These are phyloP conservation scores for Dioctria rufipes DNA, from an alignment of 2,888 invertebrate genomes.

Conservation along the genomic window DNA sequence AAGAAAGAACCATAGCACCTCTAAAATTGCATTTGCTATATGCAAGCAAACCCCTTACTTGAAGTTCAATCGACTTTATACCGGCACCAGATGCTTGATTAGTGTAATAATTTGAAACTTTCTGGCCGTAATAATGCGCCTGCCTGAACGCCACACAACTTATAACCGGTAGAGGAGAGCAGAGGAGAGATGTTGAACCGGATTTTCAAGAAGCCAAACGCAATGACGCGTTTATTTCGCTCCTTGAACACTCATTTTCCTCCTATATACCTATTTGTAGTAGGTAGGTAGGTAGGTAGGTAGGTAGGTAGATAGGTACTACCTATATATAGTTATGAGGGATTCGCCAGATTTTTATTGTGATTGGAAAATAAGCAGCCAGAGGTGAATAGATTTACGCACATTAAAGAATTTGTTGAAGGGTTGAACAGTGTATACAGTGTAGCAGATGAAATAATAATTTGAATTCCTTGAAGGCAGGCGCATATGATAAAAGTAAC, in stretches of 20 bases:
- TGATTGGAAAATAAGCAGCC: no score
- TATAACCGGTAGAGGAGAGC: not conserved
- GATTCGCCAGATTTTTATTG: no score
- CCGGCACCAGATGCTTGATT: constrained; percentile 46
- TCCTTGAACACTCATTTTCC: constrained; percentile 18
- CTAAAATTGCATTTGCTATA: not conserved
- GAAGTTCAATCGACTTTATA: constrained; percentile 47
- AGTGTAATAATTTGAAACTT: constrained; percentile 46
- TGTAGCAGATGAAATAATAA: no score
- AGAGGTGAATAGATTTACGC: no score
- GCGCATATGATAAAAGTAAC: no score
- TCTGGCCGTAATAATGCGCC: constrained; percentile 10
- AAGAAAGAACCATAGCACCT: constrained; percentile 9
- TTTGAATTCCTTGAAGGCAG: no score
- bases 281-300: no score
- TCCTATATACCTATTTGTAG: not conserved
- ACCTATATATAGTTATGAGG: no score
- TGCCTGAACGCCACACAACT: not conserved
- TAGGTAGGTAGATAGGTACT: no score
- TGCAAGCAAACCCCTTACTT: constrained; percentile 24
- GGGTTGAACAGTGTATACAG: no score
- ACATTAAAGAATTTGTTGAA: no score
- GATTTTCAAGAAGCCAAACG: constrained; percentile 27
- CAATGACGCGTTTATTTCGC: constrained; percentile 7
- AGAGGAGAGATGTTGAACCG: not conserved